A percentile compares a stretch with the other conserved stretches of the same genome.
These are phyloP conservation scores for Belonocnema kinseyi DNA, from an alignment of 1,140 invertebrate genomes.

Conservation along the genomic window DNA sequence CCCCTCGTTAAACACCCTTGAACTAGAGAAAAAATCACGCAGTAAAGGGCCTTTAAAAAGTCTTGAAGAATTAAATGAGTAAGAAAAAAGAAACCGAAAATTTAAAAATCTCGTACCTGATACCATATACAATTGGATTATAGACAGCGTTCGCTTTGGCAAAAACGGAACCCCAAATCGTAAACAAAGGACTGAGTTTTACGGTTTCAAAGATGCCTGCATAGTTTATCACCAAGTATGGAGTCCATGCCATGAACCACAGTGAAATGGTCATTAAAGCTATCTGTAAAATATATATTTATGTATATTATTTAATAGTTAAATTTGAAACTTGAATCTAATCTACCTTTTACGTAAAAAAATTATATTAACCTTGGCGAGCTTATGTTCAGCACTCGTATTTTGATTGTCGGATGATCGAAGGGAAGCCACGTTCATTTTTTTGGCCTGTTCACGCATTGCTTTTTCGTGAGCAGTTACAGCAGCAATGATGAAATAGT, in stretches of 20 bases:
- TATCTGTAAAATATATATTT: conserved; percentile 72
- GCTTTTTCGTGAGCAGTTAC: conserved; percentile 86
- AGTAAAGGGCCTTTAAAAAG: no score
- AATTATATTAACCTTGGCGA: conserved; percentile 79
- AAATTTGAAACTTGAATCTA: neutral
- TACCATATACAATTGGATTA: conserved; percentile 90
- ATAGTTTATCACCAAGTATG: conserved; percentile 88
- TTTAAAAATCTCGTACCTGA: conserved; percentile 77
- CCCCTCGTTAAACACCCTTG: no score
- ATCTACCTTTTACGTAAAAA: neutral
- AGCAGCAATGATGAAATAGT: conserved; percentile 87
- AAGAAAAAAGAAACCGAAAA: neutral
- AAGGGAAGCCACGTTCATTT: conserved; percentile 88
- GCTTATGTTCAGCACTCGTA: conserved; percentile 84
- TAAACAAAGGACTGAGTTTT: conserved; percentile 83
- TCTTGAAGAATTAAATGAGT: no score
- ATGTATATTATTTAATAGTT: neutral
- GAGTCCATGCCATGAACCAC: conserved; percentile 91
- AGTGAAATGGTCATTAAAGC: conserved; percentile 88
- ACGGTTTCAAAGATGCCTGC: conserved; percentile 82
- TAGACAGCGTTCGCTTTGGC: conserved; percentile 88
- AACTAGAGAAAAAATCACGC: no score
- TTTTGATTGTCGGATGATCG: conserved; percentile 77
- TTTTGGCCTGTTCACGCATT: conserved; percentile 88
- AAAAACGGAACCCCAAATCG: conserved; percentile 87